phyloP scores from a whole-genome alignment of 2,113 vertebrate genomes.

The Cheirogaleus medius region DNA sequence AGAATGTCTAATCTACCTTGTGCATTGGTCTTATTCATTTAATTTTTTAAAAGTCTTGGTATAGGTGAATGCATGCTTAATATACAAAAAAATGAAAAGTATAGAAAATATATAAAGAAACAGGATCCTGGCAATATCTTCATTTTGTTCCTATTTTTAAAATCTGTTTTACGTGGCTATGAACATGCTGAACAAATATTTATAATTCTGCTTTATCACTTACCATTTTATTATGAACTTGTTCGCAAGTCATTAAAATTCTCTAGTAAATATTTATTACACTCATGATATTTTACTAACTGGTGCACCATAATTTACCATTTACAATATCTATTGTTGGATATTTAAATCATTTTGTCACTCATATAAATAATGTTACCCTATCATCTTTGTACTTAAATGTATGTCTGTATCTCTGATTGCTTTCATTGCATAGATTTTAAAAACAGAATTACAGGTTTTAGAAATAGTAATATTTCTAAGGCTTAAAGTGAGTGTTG shows the following conservation, averaged over 20 bases:
- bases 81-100: background rate
- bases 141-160: background rate
- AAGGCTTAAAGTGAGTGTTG: background rate
- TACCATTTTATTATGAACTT: background rate
- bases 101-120: background rate
- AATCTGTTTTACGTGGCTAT: background rate
- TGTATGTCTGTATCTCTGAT: background rate
- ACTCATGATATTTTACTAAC: conserved; percentile 24
- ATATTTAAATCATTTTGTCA: conserved; percentile 28
- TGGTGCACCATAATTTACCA: background rate
- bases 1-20: background rate
- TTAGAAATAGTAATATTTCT: background rate
- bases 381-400: background rate
- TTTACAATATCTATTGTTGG: background rate
- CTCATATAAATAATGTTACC: background rate
- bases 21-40: background rate
- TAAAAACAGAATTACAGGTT: background rate
- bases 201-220: background rate
- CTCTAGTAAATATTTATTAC: conserved; percentile 7
- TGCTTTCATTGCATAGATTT: background rate
- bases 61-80: background rate
- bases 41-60: background rate
- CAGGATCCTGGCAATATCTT: background rate
- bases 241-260: conserved; percentile 18
- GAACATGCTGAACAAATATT: background rate